These are phyloP conservation scores for Leucoma salicis DNA, from an alignment of 2,888 invertebrate species.

Conservation along the genomic window DNA sequence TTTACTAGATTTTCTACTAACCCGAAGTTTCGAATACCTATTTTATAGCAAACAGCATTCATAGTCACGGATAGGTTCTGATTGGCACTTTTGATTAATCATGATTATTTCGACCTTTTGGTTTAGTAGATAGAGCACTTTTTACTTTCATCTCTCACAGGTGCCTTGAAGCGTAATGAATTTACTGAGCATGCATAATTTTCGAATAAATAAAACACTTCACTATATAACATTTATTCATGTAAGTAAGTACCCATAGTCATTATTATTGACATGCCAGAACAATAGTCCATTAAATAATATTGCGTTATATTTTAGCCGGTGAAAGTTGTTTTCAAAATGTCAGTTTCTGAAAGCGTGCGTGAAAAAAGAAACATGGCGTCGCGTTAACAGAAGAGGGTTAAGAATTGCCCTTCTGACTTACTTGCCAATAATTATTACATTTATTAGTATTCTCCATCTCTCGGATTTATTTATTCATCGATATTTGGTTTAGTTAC, in stretches of 20 bases:
- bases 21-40: too few species aligned
- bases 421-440: too few species aligned
- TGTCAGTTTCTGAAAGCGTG: slow-evolving; percentile 28
- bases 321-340: slow-evolving; percentile 38
- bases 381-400: slow-evolving; percentile 16
- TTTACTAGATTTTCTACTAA: too few species aligned
- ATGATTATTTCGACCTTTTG: too few species aligned
- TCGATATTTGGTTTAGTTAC: too few species aligned
- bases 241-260: slow-evolving; percentile 1
- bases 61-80: too few species aligned
- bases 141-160: not conserved
- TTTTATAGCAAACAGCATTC: too few species aligned
- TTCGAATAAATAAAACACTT: slow-evolving; percentile 4
- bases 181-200: slow-evolving; percentile 2
- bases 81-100: too few species aligned
- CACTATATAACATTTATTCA: slow-evolving; percentile 1
- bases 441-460: too few species aligned
- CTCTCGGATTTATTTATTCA: too few species aligned
- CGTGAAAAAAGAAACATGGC: slow-evolving; percentile 24
- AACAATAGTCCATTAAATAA: slow-evolving; percentile 26
- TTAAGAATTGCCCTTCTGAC: slow-evolving; percentile 1
- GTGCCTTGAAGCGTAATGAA: not conserved
- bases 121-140: not conserved
- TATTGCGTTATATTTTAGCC: slow-evolving; percentile 17
- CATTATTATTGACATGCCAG: slow-evolving; percentile 12